Evolutionary conservation across 2,888 invertebrate species (phyloP).

Genomic region (Melanophora roralis): DNA sequence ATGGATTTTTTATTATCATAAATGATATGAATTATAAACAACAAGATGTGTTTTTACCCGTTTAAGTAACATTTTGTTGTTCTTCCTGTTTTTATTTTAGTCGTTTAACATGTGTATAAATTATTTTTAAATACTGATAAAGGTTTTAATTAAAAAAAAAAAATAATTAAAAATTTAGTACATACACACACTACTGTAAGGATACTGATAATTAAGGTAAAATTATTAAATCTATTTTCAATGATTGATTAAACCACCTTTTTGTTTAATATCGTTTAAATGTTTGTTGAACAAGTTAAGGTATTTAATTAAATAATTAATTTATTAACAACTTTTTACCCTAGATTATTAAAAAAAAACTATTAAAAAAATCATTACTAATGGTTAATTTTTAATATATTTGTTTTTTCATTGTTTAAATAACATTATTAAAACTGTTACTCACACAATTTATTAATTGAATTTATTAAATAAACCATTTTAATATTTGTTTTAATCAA

Average conservation of each 20-base stretch:
- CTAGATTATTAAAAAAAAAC: slow-evolving; percentile 39
- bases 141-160: slow-evolving; percentile 42
- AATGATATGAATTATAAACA: slow-evolving; percentile 22
- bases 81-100: slow-evolving; percentile 51
- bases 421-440: slow-evolving; percentile 58
- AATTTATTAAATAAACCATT: background rate
- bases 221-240: slow-evolving; percentile 9
- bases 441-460: slow-evolving; percentile 61
- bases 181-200: slow-evolving; percentile 72
- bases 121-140: slow-evolving; percentile 66
- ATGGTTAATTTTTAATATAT: slow-evolving; percentile 71
- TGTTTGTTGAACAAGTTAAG: background rate
- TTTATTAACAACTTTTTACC: slow-evolving; percentile 44
- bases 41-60: slow-evolving; percentile 15
- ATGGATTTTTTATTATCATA: background rate
- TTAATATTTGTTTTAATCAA: background rate
- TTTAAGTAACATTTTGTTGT: slow-evolving; percentile 47
- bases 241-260: background rate
- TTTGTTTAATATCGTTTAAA: background rate
- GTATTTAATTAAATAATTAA: slow-evolving; percentile 1
- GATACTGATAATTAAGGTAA: slow-evolving; percentile 1
- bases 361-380: slow-evolving; percentile 44
- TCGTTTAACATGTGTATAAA: slow-evolving; percentile 73
- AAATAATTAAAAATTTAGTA: slow-evolving; percentile 54
- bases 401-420: slow-evolving; percentile 8